A percentile compares a stretch with the other conserved stretches of the same genome.
phyloP scores from a whole-genome alignment of 2,797 vertebrate species.

The Poeciliopsis infans region DNA sequence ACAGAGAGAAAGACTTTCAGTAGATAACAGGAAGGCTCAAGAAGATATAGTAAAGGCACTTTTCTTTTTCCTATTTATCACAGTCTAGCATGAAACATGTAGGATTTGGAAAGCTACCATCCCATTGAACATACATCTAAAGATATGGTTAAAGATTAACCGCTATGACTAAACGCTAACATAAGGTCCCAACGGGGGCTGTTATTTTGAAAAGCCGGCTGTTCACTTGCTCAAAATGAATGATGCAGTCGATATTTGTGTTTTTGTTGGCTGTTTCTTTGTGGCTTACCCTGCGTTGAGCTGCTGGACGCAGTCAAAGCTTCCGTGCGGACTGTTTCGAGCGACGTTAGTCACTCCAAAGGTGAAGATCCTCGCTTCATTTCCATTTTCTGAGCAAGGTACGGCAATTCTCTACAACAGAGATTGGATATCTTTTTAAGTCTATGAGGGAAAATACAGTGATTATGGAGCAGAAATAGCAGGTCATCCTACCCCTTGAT shows the following conservation, averaged over 20 bases:
- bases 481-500: constrained; percentile 73
- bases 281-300: constrained; percentile 81
- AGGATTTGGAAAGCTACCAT: background rate
- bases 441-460: background rate
- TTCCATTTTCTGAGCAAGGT: constrained; percentile 80
- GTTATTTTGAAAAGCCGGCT: background rate
- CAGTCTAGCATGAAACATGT: background rate
- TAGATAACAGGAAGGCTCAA: background rate
- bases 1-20: background rate
- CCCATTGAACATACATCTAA: background rate
- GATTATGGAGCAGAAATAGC: background rate
- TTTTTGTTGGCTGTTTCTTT: background rate
- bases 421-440: constrained; percentile 2
- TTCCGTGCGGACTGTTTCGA: constrained; percentile 88
- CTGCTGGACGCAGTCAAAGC: constrained; percentile 92
- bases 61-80: background rate
- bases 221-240: background rate
- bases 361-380: constrained; percentile 82
- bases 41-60: background rate
- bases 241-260: too few relatives aligned
- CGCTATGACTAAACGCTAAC: background rate
- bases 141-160: too few relatives aligned
- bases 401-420: constrained; percentile 84
- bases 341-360: constrained; percentile 89
- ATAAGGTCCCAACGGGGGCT: background rate